Conservation (phyloP, 1,140 invertebrate genomes). For the Halictus rubicundus region DNA sequence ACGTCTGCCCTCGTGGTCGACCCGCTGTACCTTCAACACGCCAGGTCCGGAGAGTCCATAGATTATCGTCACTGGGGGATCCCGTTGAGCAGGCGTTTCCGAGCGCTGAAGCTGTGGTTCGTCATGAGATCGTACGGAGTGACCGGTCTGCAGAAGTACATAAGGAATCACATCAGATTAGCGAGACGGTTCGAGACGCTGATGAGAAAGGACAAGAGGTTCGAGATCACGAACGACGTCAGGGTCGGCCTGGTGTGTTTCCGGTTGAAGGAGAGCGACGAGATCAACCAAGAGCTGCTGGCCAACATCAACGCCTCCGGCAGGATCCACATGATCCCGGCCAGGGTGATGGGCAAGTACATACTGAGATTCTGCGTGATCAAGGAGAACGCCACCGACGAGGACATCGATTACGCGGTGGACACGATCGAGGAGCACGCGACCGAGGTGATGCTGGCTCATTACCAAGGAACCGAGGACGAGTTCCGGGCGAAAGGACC, state of each 20-base stretch:
- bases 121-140: conserved; percentile 92
- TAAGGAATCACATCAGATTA: conserved; percentile 92
- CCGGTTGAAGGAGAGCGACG: conserved; percentile 86
- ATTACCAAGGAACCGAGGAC: conserved; percentile 70
- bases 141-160: conserved; percentile 90
- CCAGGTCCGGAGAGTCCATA: conserved; percentile 87
- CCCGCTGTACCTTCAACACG: conserved; percentile 94
- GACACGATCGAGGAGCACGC: conserved; percentile 86
- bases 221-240: conserved; percentile 92
- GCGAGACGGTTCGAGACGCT: conserved; percentile 92
- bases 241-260: conserved; percentile 88
- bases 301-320: conserved; percentile 93
- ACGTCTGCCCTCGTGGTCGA: conserved; percentile 97
- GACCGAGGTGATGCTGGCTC: conserved; percentile 83
- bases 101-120: conserved; percentile 95
- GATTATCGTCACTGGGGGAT: conserved; percentile 96
- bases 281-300: conserved; percentile 89
- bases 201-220: conserved; percentile 87
- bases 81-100: conserved; percentile 91
- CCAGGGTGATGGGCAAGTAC: conserved; percentile 88
- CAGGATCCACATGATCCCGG: conserved; percentile 94
- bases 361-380: conserved; percentile 92
- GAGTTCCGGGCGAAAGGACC: conserved; percentile 75
- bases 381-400: conserved; percentile 88
- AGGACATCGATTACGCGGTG: conserved; percentile 90